Conservation (phyloP, 2,113 vertebrate species). For the Sinocyclocheilus anophthalmus region DNA sequence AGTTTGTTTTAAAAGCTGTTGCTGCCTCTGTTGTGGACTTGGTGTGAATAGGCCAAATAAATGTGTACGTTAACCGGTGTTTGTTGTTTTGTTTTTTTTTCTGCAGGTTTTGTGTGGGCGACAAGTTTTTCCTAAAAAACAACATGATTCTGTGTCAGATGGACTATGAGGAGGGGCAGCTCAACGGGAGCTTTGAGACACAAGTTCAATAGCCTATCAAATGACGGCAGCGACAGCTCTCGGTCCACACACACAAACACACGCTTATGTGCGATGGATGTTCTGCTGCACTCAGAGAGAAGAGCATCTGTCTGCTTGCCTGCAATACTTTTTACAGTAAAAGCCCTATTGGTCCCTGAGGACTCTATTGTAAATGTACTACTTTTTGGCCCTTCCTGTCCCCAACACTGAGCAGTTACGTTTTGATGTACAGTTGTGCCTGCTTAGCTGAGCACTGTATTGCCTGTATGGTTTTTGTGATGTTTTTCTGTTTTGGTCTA, state of each 20-base stretch:
- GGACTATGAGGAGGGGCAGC: conserved; percentile 99
- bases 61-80: conserved; percentile 22
- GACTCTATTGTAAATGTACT: conserved; percentile 88
- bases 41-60: background rate
- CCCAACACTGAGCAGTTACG: conserved; percentile 93
- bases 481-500: conserved; percentile 76
- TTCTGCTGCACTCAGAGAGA: conserved; percentile 78
- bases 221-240: conserved; percentile 63
- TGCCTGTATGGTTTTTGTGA: conserved; percentile 93
- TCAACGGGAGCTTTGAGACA: conserved; percentile 97
- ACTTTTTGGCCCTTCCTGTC: conserved; percentile 74
- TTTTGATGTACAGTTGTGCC: conserved; percentile 93
- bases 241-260: conserved; percentile 67
- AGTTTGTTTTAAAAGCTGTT: background rate
- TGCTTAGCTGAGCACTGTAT: conserved; percentile 94
- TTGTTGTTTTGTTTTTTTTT: conserved; percentile 46
- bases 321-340: conserved; percentile 88
- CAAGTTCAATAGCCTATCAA: conserved; percentile 91
- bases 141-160: conserved; percentile 99
- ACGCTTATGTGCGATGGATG: conserved; percentile 73
- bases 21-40: background rate
- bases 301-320: conserved; percentile 86
- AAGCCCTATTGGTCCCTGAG: conserved; percentile 83
- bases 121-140: conserved; percentile 99
- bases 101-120: conserved; percentile 97